phyloP scores from a whole-genome alignment of 2,888 invertebrate species.

The Drosophila nr. perissopoda region DNA sequence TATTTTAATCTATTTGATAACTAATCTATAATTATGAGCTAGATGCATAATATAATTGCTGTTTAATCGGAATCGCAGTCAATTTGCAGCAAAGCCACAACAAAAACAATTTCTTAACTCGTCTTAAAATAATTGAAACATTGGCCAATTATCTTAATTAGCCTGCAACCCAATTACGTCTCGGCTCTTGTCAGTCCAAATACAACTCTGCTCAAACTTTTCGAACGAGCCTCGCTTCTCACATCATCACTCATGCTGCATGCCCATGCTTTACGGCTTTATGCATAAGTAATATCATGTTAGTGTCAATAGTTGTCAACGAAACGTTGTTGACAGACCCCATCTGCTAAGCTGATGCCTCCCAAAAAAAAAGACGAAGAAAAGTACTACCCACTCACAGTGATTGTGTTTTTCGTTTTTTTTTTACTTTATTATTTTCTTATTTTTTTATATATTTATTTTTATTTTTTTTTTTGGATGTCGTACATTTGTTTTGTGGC shows the following conservation, averaged over 20 bases:
- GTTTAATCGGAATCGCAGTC: background rate
- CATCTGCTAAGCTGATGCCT: constrained; percentile 38
- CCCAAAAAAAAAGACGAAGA: background rate
- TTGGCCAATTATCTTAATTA: background rate
- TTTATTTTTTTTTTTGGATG: constrained; percentile 24
- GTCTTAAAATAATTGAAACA: background rate
- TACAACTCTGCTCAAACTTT: background rate
- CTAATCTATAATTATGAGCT: background rate
- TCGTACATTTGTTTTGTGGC: constrained; percentile 60
- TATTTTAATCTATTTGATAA: background rate
- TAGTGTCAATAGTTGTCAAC: constrained; percentile 78
- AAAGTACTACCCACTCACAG: constrained; percentile 23
- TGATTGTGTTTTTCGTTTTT: constrained; percentile 49
- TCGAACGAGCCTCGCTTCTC: constrained; percentile 17
- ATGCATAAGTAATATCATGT: constrained; percentile 77
- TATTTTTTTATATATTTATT: constrained; percentile 24
- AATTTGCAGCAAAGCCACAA: background rate
- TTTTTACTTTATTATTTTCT: constrained; percentile 51
- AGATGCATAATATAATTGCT: background rate
- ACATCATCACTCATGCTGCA: constrained; percentile 36
- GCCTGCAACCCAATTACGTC: background rate
- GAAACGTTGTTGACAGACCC: constrained; percentile 67
- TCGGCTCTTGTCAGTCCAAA: too few relatives aligned
- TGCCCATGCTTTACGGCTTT: constrained; percentile 58
- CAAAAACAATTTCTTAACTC: background rate